These are phyloP conservation scores for Trogon melanurus DNA, from an alignment of 2,113 vertebrate species.

Conservation along the genomic window DNA sequence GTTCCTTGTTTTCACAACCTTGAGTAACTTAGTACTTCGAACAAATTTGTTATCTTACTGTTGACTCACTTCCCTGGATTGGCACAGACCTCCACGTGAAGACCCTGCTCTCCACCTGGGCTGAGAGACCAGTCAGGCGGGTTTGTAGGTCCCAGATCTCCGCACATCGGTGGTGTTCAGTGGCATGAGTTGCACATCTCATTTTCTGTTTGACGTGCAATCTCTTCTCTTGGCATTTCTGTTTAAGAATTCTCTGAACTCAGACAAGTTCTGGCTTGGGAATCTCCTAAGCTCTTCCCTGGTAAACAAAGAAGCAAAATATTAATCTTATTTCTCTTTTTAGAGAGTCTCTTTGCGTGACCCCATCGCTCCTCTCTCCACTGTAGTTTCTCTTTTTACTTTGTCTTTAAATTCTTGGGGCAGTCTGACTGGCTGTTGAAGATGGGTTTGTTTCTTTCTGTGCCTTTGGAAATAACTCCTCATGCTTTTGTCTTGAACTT, in stretches of 20 bases:
- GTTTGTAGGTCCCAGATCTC: background rate
- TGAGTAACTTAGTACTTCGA: background rate
- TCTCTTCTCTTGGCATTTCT: background rate
- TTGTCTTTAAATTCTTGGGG: background rate
- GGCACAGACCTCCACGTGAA: background rate
- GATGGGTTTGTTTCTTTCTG: background rate
- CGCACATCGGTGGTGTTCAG: too few relatives aligned
- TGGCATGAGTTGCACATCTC: background rate
- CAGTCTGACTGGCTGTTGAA: background rate
- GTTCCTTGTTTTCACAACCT: background rate
- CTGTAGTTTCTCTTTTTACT: background rate
- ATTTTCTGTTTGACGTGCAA: accelerated
- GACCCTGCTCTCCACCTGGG: background rate
- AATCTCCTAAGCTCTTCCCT: background rate
- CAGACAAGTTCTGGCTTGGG: background rate
- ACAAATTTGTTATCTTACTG: background rate
- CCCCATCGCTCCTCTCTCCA: too few relatives aligned
- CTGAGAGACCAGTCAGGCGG: background rate
- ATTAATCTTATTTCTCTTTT: background rate
- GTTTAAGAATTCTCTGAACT: background rate
- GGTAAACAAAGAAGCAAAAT: background rate
- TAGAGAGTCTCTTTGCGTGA: background rate
- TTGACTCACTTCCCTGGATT: background rate
- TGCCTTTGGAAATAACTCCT: background rate
- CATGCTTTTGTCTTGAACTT: background rate